Base-by-base conservation (phyloP, 23 tunicate genomes). In the Trididemnum nubilum region DNA sequence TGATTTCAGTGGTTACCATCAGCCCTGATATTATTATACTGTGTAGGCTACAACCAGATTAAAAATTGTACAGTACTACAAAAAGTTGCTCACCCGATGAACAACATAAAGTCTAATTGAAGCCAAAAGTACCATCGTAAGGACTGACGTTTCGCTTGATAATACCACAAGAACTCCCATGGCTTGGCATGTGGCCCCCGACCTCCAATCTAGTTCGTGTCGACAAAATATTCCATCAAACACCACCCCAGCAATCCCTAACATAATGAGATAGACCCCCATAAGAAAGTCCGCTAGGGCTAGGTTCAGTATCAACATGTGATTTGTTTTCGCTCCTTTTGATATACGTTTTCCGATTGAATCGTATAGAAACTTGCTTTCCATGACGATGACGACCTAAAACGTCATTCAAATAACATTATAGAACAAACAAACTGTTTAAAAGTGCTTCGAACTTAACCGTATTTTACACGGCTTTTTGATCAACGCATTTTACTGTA, bases 111-210 rank as follows among this genome's bases (percentile, higher is more conserved):
- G 69, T 31, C 86, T 66, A 33, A 82, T 60, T 4, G 86, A 30
- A 2, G 86, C 72, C 49, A 82, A 51, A 23, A 82, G 49, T 26
- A 71, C 78, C 86, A 82, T 82, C 51, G 86, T 82, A 2, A 71
- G 0, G 25, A 82, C 86, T 3, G 86, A 82, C 29, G 86, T 82
- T 51, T 82, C 86, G 70, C 86, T 82, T 49, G 86, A 82, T 39
- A 82, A 49, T 33, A 82, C 76, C 34, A 70, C 86, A 27, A 82
- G 36, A 12, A 51, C 65, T 31, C 86, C 86, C 86, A 82, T 82
- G 33, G 70, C 1, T 36, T 34, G 74, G 49, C 86, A 82, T 23
- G 4, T 34, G 9, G 37, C 32, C 23, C 86, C 36, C 29, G 86
- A 70, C 51, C 86, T 50, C 86, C 86, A 82, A 51, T 25, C 37